Percentiles rank a stretch among this genome's conserved stretches.
These are phyloP conservation scores for Platyrinchus mystaceus DNA, from an alignment of 2,797 vertebrate genomes.

Conservation along the genomic window DNA sequence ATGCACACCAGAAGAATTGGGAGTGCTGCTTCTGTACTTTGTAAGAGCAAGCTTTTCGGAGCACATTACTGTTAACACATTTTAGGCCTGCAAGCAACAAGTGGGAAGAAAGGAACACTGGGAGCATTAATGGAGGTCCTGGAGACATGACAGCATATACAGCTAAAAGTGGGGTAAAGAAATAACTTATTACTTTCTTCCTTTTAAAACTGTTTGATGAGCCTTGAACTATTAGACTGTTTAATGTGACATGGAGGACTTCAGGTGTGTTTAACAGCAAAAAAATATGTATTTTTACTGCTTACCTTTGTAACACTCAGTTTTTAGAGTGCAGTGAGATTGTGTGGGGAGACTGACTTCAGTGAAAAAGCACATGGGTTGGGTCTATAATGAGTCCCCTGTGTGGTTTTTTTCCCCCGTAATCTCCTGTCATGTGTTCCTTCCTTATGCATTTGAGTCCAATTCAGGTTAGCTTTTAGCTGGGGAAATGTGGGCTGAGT, in stretches of 20 bases:
- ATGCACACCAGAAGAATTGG: background rate
- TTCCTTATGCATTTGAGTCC: background rate
- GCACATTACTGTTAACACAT: background rate
- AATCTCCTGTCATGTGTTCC: background rate
- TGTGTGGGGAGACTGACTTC: background rate
- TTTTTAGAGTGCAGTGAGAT: background rate
- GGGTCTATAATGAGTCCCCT: background rate
- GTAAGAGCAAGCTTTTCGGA: background rate
- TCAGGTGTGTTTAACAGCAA: background rate
- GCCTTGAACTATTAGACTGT: background rate
- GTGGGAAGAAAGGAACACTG: background rate
- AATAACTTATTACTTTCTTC: background rate
- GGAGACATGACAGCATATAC: background rate
- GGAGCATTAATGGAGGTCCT: background rate
- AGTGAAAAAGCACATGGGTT: background rate
- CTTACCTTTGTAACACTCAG: background rate
- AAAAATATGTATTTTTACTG: fast-evolving
- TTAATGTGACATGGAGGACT: background rate
- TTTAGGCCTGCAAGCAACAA: background rate
- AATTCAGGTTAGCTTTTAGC: background rate
- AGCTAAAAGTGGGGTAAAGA: background rate
- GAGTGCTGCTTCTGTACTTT: background rate
- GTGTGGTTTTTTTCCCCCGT: background rate
- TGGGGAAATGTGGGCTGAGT: background rate
- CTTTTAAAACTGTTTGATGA: background rate